A percentile compares a stretch with the other conserved stretches of the same genome.
Conservation (phyloP, 1,140 invertebrate species). For the Habropoda laboriosa region DNA sequence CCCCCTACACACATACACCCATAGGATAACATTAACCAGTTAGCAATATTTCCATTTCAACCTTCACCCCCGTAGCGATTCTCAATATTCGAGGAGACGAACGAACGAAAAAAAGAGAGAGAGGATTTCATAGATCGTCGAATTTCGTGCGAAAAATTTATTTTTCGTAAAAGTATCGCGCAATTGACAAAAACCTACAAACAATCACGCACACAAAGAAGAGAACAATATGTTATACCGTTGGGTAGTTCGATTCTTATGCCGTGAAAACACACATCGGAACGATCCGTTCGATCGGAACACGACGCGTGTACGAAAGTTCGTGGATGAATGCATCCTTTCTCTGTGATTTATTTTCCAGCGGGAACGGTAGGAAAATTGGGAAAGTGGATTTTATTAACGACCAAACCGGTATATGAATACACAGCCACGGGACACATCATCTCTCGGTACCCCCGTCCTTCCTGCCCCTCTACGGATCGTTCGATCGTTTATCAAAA, state of each 20-base stretch:
- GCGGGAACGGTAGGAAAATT: too few species aligned
- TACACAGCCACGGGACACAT: not conserved
- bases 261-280: not conserved
- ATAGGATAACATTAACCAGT: constrained; percentile 38
- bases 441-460: constrained; percentile 15
- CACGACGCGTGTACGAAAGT: not conserved
- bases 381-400: constrained; percentile 24
- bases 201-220: too few species aligned
- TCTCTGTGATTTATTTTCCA: constrained; percentile 17
- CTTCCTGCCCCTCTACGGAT: too few species aligned
- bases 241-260: not conserved
- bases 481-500: constrained; percentile 25
- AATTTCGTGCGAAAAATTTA: too few species aligned
- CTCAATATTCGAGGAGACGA: not conserved
- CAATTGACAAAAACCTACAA: too few species aligned
- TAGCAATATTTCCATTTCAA: not conserved
- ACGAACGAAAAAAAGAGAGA: not conserved
- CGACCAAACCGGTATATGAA: constrained; percentile 9
- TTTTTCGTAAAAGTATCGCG: too few species aligned
- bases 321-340: not conserved
- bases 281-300: not conserved
- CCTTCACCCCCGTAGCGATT: too few species aligned
- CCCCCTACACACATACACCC: too few species aligned
- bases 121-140: too few species aligned
- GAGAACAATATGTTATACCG: too few species aligned